A percentile compares a stretch with the other conserved stretches of the same genome.
Evolutionary conservation across 2,113 vertebrate species (phyloP).

Genomic region (Chloropsis hardwickii): DNA sequence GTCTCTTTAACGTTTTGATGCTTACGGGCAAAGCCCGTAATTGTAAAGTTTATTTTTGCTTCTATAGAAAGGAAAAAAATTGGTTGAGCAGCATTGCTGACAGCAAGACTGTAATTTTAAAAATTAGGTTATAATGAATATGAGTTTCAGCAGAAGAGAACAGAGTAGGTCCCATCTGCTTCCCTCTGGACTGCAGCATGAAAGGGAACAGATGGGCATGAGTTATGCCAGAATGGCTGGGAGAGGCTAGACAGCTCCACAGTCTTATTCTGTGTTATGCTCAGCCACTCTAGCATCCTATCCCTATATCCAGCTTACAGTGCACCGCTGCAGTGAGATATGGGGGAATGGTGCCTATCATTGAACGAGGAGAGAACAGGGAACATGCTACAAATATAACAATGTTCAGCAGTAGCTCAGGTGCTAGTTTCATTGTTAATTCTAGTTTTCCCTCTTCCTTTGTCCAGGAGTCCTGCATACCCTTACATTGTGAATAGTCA

Average conservation of each 20-base stretch:
- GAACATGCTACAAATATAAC: background rate
- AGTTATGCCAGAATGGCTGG: conserved; percentile 24
- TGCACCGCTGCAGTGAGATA: background rate
- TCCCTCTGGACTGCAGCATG: conserved; percentile 28
- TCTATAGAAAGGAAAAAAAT: background rate
- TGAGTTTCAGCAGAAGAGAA: conserved; percentile 44
- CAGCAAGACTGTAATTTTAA: conserved; percentile 39
- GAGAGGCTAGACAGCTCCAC: background rate
- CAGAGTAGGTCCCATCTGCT: conserved; percentile 58
- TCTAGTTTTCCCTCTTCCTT: background rate
- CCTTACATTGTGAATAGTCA: background rate
- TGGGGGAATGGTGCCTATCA: background rate
- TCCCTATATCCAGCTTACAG: background rate
- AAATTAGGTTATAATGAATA: conserved; percentile 62
- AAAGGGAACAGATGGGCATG: conserved; percentile 57
- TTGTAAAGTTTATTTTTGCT: conserved; percentile 1
- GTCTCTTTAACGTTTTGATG: conserved; percentile 10
- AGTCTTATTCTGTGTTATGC: background rate
- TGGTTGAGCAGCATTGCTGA: conserved; percentile 5
- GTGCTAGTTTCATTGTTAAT: background rate
- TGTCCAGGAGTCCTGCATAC: background rate
- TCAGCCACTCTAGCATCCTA: background rate
- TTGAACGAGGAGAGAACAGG: background rate
- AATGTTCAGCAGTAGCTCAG: background rate
- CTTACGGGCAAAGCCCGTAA: background rate